Percentiles rank a stretch among this genome's conserved stretches.
phyloP scores from a whole-genome alignment of 2,113 vertebrate species.

The Chaenogobius annularis region DNA sequence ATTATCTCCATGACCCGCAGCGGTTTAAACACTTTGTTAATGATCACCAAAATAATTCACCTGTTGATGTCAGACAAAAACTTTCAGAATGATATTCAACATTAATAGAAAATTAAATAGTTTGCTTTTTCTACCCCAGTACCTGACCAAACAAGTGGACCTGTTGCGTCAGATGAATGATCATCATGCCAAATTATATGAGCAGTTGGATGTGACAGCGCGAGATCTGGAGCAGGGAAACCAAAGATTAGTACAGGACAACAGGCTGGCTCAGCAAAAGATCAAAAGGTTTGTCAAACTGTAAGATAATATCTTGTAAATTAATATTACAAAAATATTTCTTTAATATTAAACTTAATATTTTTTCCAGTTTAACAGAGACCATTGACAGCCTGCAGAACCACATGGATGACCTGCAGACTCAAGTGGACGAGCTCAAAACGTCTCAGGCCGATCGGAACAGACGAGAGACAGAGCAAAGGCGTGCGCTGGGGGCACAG shows the following conservation, averaged over 20 bases:
- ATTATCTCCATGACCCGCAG: slow-evolving; percentile 1
- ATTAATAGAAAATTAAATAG: background rate
- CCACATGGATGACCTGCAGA: slow-evolving; percentile 87
- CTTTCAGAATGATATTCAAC: background rate
- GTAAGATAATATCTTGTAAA: background rate
- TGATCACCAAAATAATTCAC: background rate
- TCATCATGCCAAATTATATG: slow-evolving; percentile 93
- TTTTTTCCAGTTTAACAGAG: slow-evolving; percentile 83
- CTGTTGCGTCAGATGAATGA: slow-evolving; percentile 92
- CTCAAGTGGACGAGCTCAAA: slow-evolving; percentile 86
- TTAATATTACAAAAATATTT: background rate
- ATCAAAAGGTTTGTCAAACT: slow-evolving; percentile 80
- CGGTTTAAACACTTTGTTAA: background rate
- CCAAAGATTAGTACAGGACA: slow-evolving; percentile 85
- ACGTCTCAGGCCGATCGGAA: slow-evolving; percentile 62
- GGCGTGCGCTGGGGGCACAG: slow-evolving; percentile 74
- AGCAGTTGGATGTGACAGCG: slow-evolving; percentile 88
- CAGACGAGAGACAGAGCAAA: slow-evolving; percentile 74
- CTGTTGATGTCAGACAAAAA: background rate
- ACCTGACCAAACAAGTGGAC: slow-evolving; percentile 91
- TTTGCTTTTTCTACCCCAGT: slow-evolving; percentile 72
- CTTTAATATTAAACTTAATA: background rate
- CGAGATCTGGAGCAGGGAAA: slow-evolving; percentile 90
- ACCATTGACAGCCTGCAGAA: slow-evolving; percentile 86
- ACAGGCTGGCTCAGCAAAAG: slow-evolving; percentile 86